phyloP scores from a whole-genome alignment of 2,888 invertebrate genomes.

The Bhutanitis thaidina region DNA sequence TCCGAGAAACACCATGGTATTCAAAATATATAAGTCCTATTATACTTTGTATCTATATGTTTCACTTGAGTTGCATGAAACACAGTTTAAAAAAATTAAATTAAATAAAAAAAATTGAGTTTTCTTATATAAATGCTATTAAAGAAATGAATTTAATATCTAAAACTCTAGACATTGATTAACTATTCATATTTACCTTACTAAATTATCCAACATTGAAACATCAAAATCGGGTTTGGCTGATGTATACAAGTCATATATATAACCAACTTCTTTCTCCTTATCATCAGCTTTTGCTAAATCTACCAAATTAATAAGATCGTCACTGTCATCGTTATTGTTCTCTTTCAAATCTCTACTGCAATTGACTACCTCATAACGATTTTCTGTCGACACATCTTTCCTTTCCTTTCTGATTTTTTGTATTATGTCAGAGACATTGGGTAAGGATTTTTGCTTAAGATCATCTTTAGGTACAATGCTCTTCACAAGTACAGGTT shows the following conservation, averaged over 20 bases:
- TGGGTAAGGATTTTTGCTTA: conserved; percentile 46
- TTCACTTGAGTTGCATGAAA: no score
- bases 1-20: no score
- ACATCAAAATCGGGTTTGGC: conserved; percentile 63
- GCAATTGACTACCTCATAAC: conserved; percentile 66
- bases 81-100: no score
- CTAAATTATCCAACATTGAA: conserved; percentile 61
- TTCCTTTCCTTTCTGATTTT: conserved; percentile 64
- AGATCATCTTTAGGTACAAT: conserved; percentile 49
- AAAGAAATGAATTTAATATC: no score
- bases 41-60: no score
- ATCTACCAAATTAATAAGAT: conserved; percentile 55
- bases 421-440: conserved; percentile 55
- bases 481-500: conserved; percentile 49
- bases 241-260: conserved; percentile 66
- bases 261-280: conserved; percentile 48
- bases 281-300: conserved; percentile 44
- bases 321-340: conserved; percentile 29
- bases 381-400: conserved; percentile 46
- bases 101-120: no score
- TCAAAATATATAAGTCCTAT: no score
- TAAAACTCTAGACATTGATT: no score
- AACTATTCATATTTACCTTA: conserved; percentile 41
- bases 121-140: no score
- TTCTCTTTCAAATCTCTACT: conserved; percentile 56